Evolutionary conservation across 1,140 invertebrate species (phyloP).

Genomic region (Drosophila fuyamai): DNA sequence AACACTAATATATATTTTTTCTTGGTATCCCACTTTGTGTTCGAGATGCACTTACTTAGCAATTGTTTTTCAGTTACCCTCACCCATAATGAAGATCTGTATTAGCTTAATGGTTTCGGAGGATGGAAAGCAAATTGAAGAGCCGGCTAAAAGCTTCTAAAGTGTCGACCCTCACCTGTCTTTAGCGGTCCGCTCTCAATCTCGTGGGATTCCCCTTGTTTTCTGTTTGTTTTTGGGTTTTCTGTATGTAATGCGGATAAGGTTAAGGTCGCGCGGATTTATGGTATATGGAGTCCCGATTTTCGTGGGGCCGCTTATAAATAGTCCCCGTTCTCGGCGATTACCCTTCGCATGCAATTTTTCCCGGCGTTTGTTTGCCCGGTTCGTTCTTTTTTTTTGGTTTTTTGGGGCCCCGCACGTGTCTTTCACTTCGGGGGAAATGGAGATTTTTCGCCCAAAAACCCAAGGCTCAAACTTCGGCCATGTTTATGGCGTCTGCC

Average conservation of each 20-base stretch:
- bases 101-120: constrained; percentile 26
- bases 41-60: constrained; percentile 4
- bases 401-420: constrained; percentile 18
- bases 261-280: constrained; percentile 46
- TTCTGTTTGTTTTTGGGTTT: constrained; percentile 13
- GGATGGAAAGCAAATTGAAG: constrained; percentile 9
- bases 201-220: constrained; percentile 31
- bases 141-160: constrained; percentile 32
- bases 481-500: constrained; percentile 40
- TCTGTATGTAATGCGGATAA: constrained; percentile 7
- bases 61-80: constrained; percentile 9
- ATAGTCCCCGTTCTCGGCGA: constrained; percentile 44
- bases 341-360: constrained; percentile 48
- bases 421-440: background rate
- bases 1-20: no score
- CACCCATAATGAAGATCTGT: constrained; percentile 16
- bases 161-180: constrained; percentile 35
- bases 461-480: constrained; percentile 10
- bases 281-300: constrained; percentile 24
- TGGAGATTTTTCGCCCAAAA: constrained; percentile 4
- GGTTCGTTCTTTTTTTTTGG: background rate
- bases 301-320: constrained; percentile 33
- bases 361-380: constrained; percentile 19
- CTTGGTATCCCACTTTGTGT: background rate
- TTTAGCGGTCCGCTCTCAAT: constrained; percentile 9